These are phyloP conservation scores for Eulemur coronatus DNA, from an alignment of 2,797 vertebrate genomes.

Conservation along the genomic window DNA sequence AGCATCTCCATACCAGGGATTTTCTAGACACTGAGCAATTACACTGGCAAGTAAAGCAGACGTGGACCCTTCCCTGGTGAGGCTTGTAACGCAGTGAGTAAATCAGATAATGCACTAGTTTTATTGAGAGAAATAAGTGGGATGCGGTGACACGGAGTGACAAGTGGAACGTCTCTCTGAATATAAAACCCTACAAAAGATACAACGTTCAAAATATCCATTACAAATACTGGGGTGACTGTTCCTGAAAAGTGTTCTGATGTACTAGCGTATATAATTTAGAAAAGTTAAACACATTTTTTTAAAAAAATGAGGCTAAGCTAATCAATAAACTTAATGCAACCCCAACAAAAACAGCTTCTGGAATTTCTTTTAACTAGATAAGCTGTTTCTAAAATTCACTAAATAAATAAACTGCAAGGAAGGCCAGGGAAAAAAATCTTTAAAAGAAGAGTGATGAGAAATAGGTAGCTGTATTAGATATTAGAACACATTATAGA, in stretches of 20 bases:
- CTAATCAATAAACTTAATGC: not conserved
- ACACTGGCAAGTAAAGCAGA: not conserved
- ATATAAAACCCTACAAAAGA: not conserved
- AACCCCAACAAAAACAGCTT: not conserved
- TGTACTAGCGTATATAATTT: not conserved
- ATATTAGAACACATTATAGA: not conserved
- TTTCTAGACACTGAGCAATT: not conserved
- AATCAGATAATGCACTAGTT: not conserved
- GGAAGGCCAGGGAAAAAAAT: not conserved
- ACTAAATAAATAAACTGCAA: not conserved
- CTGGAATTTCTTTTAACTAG: not conserved
- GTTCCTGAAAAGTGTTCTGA: not conserved
- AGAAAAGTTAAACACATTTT: constrained; percentile 9
- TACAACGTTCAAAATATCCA: not conserved
- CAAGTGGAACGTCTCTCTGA: not conserved
- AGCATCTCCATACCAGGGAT: not conserved
- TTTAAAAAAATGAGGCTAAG: not conserved
- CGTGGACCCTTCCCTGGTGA: not conserved
- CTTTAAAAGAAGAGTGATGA: not conserved
- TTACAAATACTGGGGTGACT: not conserved
- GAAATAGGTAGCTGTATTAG: not conserved
- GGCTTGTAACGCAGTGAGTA: not conserved
- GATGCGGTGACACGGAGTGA: not conserved
- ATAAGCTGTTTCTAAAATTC: not conserved
- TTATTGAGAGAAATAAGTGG: not conserved